Base-by-base conservation (phyloP, 2,888 invertebrate species). In the Girardia tigrina region DNA sequence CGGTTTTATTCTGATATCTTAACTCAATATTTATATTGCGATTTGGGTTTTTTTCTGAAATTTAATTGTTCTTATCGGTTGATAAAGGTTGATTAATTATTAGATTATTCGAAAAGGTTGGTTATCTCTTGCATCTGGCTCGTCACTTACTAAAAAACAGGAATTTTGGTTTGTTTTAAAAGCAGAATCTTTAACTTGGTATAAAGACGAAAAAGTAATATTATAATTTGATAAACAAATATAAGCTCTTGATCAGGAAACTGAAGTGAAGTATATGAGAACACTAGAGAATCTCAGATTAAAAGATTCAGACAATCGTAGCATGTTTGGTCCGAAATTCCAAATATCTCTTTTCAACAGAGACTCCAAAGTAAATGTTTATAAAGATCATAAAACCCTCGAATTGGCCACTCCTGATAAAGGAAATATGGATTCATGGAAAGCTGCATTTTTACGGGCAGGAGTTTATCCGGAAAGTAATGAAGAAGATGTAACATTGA, bases 121-220 rank as follows among this genome's bases (percentile, higher is more conserved):
- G 88, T 92, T 99, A 90, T 92, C 93, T 84, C 92, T 99, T 83
- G 95, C 97, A 86, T 97, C 97, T 85, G 95, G 95, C 78, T 94
- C 94, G 75, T 90, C 92, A 81, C 4, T 56, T 56, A 16, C 56
- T 20, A 56, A 56, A n/a, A 56, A 56, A 56, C n/a, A 16, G n/a
- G 97, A 97, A 85, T 98, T 95, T 86, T 99, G 98, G 98, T 95
- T 95, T 86, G 97, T 99, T 76, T 88, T 99, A 77, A 97, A 95
- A 16, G 92, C 95, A 12, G 98, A 99, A 86, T 94, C 90, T 83
- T 90, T 99, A 82, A 94, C 94, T 74, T 98, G 98, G 98, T 98
- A 88, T 87, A 98, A 97, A 86, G 98, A 98, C 84, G 97, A 98
- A 85, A 95, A 97, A 87, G 89, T 86, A 97, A 98, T 84, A 12